Conservation (phyloP, 2,113 vertebrate species). For the Sturnira hondurensis region DNA sequence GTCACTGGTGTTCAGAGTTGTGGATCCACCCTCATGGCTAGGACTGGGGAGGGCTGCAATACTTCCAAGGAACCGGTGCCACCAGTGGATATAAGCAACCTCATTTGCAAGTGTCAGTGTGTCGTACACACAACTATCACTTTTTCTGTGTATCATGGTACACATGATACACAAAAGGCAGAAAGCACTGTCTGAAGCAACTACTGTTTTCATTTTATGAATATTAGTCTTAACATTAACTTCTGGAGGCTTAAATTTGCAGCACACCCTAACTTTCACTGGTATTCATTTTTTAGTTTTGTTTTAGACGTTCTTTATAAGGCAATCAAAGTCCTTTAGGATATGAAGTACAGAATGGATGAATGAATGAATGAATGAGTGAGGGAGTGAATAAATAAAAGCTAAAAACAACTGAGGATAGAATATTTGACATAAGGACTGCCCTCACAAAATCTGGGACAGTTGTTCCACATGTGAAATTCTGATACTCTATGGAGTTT, state of each 20-base stretch:
- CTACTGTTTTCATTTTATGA: not conserved
- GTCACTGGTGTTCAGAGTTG: not conserved
- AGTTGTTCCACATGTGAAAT: fast-evolving
- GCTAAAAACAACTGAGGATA: not conserved
- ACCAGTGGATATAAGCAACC: not conserved
- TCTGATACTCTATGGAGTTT: fast-evolving
- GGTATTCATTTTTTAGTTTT: not conserved
- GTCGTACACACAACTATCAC: fast-evolving
- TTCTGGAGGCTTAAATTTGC: no score
- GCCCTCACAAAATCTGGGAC: not conserved
- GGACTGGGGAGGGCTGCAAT: fast-evolving
- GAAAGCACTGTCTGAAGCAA: not conserved
- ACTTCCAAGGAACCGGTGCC: not conserved
- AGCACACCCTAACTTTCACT: fast-evolving
- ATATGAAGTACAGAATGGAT: no score
- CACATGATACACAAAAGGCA: not conserved
- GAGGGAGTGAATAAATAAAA: not conserved
- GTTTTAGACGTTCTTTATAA: not conserved
- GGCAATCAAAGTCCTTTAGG: not conserved
- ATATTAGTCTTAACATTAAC: not conserved
- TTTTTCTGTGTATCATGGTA: fast-evolving
- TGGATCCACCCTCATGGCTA: not conserved
- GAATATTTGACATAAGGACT: fast-evolving
- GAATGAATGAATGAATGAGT: no score
- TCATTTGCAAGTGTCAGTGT: fast-evolving